Base-by-base conservation (phyloP, 2,113 vertebrate species). In the Mastomys coucha region DNA sequence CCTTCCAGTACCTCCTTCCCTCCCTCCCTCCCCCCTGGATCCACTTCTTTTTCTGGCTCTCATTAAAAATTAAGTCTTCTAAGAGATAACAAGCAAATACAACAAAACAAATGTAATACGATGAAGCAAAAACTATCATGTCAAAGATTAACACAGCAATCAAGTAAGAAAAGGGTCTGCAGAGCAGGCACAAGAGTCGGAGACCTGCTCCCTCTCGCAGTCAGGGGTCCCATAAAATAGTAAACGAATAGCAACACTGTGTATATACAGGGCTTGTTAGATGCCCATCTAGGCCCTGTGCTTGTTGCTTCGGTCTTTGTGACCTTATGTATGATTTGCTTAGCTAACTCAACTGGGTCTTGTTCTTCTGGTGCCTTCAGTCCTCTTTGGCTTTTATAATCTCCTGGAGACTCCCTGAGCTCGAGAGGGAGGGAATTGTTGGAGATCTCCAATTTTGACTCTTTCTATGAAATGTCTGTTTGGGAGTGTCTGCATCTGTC, bases 1-100 rank as follows among this genome's bases (percentile, higher is more conserved):
- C 51, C 31, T 53, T 1, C 78, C 19, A n/a, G 19, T 81, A 22
- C 10, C 51, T 13, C 1, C 17, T 17, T 0, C 1, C 9, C 5
- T 56, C 9, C 19, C 45, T 45, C 45, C 19, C 19, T 19, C 7
- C 2, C 4, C 31, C 36, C 78, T 56, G 33, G 4, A 56, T n/a
- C 2, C 19, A 58, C 2, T n/a, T 10, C 33, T 20, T 24, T 81
- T 56, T 69, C 51, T 80, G 77, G 19, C 31, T 51, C 13, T 81
- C 51, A 58, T 81, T n/a, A 81, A 19, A 81, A 81, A 53, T 56
- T 4, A n/a, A 56, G 19, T 33, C 19, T 56, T 80, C 17, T 36
- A 56, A 80, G 31, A 20, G 33, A 56, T 80, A 56, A 12, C 51
- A 56, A 36, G 31, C 31, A 80, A 80, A 36, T 17, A 80, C 36